Evolutionary conservation across 2,888 invertebrate species (phyloP).

Genomic region (Rutpela maculata): DNA sequence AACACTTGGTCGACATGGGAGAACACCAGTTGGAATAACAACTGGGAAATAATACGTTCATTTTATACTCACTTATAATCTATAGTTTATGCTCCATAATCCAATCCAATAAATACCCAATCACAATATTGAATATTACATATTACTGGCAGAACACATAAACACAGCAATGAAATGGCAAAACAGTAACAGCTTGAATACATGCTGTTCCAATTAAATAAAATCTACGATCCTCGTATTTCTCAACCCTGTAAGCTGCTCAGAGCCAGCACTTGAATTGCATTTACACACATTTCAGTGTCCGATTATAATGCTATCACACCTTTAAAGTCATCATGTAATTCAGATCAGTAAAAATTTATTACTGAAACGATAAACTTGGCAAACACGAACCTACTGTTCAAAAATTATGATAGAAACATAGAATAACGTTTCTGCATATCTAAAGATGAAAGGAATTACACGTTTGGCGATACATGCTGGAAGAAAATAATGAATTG

Average conservation of each 20-base stretch:
- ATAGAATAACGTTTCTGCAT: not conserved
- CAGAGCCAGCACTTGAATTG: constrained; percentile 44
- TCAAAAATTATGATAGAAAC: not conserved
- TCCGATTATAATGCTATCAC: constrained; percentile 45
- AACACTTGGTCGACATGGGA: constrained; percentile 48
- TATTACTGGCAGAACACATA: constrained; percentile 67
- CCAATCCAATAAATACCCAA: constrained; percentile 70
- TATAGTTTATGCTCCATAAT: constrained; percentile 67
- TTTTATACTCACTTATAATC: constrained; percentile 65
- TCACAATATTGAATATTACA: constrained; percentile 72
- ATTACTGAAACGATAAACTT: constrained; percentile 16
- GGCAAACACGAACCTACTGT: not conserved
- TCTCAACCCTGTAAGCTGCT: constrained; percentile 59
- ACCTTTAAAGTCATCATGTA: constrained; percentile 37
- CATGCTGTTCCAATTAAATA: constrained; percentile 72
- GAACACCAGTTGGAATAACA: constrained; percentile 47
- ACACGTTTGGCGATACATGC: too few species aligned
- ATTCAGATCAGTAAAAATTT: constrained; percentile 41
- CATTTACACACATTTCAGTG: constrained; percentile 49
- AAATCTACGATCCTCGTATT: constrained; percentile 69
- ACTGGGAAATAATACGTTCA: constrained; percentile 61
- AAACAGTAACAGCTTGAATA: constrained; percentile 68
- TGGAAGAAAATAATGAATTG: too few species aligned
- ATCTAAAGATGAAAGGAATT: too few species aligned
- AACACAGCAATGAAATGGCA: constrained; percentile 68